Conservation (phyloP, 2,797 vertebrate species). For the Florisuga fusca region DNA sequence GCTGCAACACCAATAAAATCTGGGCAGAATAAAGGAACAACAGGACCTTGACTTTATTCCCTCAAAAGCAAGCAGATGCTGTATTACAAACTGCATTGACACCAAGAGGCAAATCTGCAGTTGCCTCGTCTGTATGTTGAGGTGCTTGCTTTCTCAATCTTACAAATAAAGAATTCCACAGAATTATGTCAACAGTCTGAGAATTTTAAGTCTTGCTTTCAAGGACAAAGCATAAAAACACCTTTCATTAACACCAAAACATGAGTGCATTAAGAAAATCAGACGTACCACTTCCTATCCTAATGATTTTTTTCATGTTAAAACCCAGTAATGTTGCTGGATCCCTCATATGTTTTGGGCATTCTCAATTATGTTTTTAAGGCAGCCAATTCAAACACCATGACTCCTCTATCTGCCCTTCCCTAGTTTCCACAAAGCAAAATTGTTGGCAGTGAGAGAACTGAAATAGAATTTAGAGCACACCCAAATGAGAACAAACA, state of each 20-base stretch:
- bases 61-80: not conserved
- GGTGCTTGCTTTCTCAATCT: not conserved
- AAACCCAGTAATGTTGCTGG: not conserved
- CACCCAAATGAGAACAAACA: not conserved
- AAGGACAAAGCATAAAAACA: not conserved
- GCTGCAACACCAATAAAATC: not conserved
- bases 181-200: accelerated
- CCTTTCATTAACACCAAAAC: not conserved
- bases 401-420: not conserved
- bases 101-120: not conserved
- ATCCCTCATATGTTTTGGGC: not conserved
- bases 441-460: not conserved
- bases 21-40: not conserved
- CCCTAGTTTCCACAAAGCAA: not conserved
- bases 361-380: not conserved
- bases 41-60: not conserved
- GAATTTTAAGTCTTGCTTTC: not conserved
- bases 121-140: not conserved
- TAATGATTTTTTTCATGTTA: not conserved
- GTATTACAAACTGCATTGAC: not conserved
- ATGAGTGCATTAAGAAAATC: not conserved
- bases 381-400: not conserved
- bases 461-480: not conserved
- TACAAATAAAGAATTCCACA: not conserved
- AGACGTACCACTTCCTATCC: not conserved